Percentiles rank a stretch among this genome's conserved stretches.
phyloP scores from a whole-genome alignment of 2,797 vertebrate species.

The Diceros bicornis region DNA sequence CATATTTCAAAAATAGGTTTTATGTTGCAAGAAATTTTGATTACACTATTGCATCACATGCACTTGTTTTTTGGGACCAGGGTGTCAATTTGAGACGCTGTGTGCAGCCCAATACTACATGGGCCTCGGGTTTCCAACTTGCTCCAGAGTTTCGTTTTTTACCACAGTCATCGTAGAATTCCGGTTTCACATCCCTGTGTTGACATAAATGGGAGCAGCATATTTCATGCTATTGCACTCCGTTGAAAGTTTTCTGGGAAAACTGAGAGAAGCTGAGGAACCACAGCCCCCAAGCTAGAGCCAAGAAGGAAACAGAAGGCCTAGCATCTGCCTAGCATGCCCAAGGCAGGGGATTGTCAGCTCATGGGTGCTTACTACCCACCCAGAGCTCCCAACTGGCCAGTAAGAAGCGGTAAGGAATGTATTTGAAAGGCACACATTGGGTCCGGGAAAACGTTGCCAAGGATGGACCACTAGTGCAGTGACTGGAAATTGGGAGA shows the following conservation, averaged over 20 bases:
- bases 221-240: slow-evolving; percentile 45
- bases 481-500: neutral
- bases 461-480: neutral
- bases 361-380: neutral
- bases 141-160: neutral
- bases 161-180: slow-evolving; percentile 23
- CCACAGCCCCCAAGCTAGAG: neutral
- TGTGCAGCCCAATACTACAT: fast-evolving
- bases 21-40: neutral
- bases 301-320: neutral
- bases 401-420: neutral
- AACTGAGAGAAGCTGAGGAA: slow-evolving; percentile 4
- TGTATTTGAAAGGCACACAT: neutral
- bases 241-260: neutral
- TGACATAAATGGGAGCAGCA: neutral
- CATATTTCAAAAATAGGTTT: neutral
- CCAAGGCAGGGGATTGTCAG: neutral
- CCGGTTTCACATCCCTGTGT: neutral
- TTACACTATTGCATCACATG: fast-evolving
- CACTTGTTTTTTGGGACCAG: neutral
- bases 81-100: neutral
- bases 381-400: neutral
- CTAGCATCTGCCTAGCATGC: neutral
- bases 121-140: neutral
- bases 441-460: neutral